Evolutionary conservation across 1,140 invertebrate genomes (phyloP), one percentile per base, ranked within the genome.

Genomic region (Eciton burchellii): DNA sequence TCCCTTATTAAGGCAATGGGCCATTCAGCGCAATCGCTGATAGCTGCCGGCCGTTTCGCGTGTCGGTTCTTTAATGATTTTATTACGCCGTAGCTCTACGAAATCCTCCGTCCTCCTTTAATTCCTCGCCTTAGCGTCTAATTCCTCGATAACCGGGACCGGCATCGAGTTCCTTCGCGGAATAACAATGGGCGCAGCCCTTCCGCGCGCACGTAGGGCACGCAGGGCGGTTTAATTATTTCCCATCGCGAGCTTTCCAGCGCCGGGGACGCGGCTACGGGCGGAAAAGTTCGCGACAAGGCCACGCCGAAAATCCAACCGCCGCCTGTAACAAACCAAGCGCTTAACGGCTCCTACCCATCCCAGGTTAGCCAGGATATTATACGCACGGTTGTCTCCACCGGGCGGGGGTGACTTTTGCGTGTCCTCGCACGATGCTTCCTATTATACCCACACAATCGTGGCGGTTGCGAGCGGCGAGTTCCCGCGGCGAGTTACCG

Each of bases 71-170:
- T 83, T 76, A 83, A 88, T 83, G 77, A 88, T 88, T 88, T 88
- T 83, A 88, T 83, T 77, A 62, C 54, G 43, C 6, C 19, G 14
- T 19, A 35, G 16, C 57, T 35, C 2, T 26, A n/a, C n/a, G 59
- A 54, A 83, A 85, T 81, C 47, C 72, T 70, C 71, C n/a, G n/a
- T 76, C 83, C 73, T 85, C 85, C 73, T 85, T 87, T 84, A 85
- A 88, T 85, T 88, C 71, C 86, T 85, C 70, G 52, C 70, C 65
- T 66, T 68, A 43, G 54, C 79, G 45, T 71, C 77, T 88, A 88
- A 88, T 88, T 88, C 73, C 86, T 81, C 83, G 86, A 88, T 88
- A 88, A 88, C 79, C 83, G 68, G 56, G 45, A n/a, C n/a, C 65
- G 68, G 62, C 62, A 85, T 73, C 56, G 54, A 19, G 73, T 19